Conservation (phyloP, 2,797 vertebrate species). For the Etheostoma perlongum region DNA sequence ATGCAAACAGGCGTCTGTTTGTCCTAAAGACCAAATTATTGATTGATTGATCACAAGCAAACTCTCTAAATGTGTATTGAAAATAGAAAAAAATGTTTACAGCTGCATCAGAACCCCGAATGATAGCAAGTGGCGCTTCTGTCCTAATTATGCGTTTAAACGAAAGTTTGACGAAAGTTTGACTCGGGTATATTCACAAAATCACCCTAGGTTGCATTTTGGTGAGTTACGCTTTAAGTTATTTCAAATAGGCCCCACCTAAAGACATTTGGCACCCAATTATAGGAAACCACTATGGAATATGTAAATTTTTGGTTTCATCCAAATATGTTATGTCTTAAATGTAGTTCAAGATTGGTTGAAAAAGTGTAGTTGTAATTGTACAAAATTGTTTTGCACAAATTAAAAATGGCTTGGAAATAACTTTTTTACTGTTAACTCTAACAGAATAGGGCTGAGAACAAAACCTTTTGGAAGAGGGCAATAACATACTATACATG, state of each 20-base stretch:
- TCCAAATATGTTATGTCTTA: neutral
- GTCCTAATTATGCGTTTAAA: no score
- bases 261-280: constrained; percentile 1
- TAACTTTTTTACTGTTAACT: neutral
- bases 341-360: neutral
- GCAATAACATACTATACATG: neutral
- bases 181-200: no score
- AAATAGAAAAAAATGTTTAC: neutral
- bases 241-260: neutral
- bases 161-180: no score
- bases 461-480: neutral
- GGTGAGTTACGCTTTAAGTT: neutral
- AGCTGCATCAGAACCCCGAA: neutral
- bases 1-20: constrained; percentile 18
- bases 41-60: constrained; percentile 9
- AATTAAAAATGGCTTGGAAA: neutral
- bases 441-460: neutral
- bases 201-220: no score
- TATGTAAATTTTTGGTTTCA: neutral
- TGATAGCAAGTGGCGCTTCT: no score
- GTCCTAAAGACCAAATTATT: constrained; percentile 17
- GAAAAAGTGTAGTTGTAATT: neutral
- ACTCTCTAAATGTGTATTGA: neutral
- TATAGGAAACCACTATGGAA: neutral
- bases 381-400: neutral